Evolutionary conservation across 2,113 vertebrate genomes (phyloP).

Genomic region (Megaceryle maxima): DNA sequence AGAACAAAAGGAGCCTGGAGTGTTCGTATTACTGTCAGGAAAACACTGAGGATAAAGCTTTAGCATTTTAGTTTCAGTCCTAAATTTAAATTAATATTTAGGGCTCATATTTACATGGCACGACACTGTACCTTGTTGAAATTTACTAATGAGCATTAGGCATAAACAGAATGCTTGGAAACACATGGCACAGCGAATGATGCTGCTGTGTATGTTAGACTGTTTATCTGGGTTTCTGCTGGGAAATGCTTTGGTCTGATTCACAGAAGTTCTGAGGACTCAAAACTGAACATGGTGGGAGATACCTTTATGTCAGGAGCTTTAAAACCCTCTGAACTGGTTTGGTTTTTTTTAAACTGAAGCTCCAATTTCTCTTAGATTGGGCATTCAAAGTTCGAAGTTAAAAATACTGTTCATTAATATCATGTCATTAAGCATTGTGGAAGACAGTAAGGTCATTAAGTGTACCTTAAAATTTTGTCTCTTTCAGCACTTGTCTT

Average conservation of each 20-base stretch:
- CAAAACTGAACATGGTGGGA: neutral
- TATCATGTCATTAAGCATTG: neutral
- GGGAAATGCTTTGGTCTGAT: accelerated
- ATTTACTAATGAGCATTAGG: neutral
- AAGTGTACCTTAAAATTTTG: neutral
- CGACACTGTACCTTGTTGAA: neutral
- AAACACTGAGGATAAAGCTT: neutral
- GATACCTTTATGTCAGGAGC: neutral
- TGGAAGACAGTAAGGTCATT: neutral
- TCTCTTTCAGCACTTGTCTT: neutral
- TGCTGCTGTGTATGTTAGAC: neutral
- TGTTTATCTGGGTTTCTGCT: neutral
- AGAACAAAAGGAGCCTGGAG: neutral
- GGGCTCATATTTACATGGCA: neutral
- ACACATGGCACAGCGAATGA: too few relatives aligned
- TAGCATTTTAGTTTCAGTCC: neutral
- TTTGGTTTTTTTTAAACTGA: neutral
- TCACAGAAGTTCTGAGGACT: neutral
- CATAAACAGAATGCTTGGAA: neutral
- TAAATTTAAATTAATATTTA: neutral
- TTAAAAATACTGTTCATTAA: neutral
- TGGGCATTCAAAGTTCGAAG: neutral
- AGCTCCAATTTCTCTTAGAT: neutral
- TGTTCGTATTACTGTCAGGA: neutral
- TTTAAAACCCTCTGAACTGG: neutral